Percentiles rank a stretch among this genome's conserved stretches.
These are phyloP conservation scores for Cephus runcator DNA, from an alignment of 2,888 invertebrate species.

Conservation along the genomic window DNA sequence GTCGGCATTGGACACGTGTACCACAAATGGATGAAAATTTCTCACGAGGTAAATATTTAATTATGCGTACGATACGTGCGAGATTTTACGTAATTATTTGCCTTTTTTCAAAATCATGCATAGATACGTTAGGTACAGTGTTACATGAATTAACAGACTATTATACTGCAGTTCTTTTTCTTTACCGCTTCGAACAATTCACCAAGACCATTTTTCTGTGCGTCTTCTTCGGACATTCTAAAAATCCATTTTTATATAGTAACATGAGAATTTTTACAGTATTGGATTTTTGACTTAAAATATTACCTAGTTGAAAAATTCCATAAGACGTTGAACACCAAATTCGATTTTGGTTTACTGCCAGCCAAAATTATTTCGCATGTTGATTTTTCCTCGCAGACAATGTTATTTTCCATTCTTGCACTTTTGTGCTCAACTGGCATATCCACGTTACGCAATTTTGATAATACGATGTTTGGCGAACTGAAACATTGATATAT, in stretches of 20 bases:
- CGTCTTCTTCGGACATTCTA: slow-evolving; percentile 52
- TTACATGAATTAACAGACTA: slow-evolving; percentile 41
- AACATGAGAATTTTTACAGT: neutral
- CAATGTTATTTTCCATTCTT: slow-evolving; percentile 25
- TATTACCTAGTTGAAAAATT: slow-evolving; percentile 46
- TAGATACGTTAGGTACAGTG: neutral
- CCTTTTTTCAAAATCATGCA: neutral
- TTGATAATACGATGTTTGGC: slow-evolving; percentile 58
- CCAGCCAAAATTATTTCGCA: slow-evolving; percentile 53
- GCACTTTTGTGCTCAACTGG: slow-evolving; percentile 51
- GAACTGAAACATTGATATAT: slow-evolving; percentile 31
- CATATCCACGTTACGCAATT: slow-evolving; percentile 52
- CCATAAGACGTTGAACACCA: slow-evolving; percentile 46
- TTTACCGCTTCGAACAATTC: slow-evolving; percentile 58
- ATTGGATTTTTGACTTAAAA: neutral
- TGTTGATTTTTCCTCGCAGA: slow-evolving; percentile 56
- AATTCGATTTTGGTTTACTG: slow-evolving; percentile 37
- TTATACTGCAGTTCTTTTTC: slow-evolving; percentile 52
- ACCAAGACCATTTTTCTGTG: slow-evolving; percentile 52
- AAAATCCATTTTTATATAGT: slow-evolving; percentile 18
- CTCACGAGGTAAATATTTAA: neutral
- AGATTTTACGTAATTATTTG: neutral
- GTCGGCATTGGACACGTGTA: neutral
- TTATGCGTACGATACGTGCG: neutral
- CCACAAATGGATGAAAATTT: neutral